Evolutionary conservation across 2,888 invertebrate species (phyloP).

Genomic region (Conchocele bisecta): DNA sequence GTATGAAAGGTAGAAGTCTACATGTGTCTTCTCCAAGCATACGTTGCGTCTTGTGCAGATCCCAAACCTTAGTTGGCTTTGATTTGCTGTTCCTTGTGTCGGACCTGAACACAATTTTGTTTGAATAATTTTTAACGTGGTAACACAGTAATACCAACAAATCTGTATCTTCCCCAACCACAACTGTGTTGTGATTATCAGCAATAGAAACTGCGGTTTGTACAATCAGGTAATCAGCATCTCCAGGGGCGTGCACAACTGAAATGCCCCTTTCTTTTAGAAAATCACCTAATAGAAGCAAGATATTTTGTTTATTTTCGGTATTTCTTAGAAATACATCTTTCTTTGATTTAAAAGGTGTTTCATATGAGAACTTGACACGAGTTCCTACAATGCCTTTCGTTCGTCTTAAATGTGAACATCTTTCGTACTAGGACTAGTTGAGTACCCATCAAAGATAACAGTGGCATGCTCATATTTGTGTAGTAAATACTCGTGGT

Average conservation of each 20-base stretch:
- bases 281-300: conserved; percentile 31
- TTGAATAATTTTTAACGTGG: background rate
- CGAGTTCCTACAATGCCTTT: conserved; percentile 20
- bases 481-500: background rate
- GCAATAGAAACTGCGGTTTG: conserved; percentile 14
- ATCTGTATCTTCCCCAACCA: conserved; percentile 41
- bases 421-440: conserved; percentile 56
- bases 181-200: background rate
- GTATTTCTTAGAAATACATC: conserved; percentile 55
- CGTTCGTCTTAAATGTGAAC: conserved; percentile 48
- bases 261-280: conserved; percentile 19
- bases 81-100: background rate
- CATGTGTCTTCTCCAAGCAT: conserved; percentile 37
- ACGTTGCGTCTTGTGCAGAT: conserved; percentile 36
- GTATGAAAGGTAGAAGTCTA: conserved; percentile 39
- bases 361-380: conserved; percentile 45
- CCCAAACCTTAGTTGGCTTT: conserved; percentile 46
- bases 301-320: conserved; percentile 61
- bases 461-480: background rate
- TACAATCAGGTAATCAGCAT: conserved; percentile 35
- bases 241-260: conserved; percentile 11
- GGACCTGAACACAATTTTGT: background rate
- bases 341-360: conserved; percentile 45
- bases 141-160: conserved; percentile 23
- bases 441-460: conserved; percentile 63